phyloP scores from a whole-genome alignment of 2,797 vertebrate genomes.

The Schizopygopsis malacanthus region DNA sequence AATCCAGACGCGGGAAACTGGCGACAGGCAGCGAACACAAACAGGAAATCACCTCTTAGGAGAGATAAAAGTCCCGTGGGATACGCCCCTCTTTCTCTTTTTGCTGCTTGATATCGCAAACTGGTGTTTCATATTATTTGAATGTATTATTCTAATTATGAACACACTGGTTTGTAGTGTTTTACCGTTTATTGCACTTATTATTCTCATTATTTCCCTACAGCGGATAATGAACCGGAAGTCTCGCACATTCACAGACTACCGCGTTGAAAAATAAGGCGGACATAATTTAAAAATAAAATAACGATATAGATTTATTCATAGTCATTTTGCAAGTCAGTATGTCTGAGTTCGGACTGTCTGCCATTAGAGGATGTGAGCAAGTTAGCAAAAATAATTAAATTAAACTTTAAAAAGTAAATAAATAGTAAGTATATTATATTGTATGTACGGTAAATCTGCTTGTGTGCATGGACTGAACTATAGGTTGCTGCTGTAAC shows the following conservation, averaged over 20 bases:
- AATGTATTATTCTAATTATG: not conserved
- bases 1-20: not conserved
- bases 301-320: not conserved
- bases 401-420: no score
- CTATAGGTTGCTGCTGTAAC: no score
- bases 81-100: not conserved
- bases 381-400: not conserved
- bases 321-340: not conserved
- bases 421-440: no score
- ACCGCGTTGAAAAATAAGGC: no score
- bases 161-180: not conserved
- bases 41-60: conserved; percentile 8
- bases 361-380: not conserved
- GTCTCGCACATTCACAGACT: no score
- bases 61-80: not conserved
- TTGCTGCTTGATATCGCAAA: not conserved
- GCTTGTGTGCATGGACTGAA: no score
- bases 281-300: not conserved
- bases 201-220: not conserved
- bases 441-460: no score
- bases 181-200: not conserved
- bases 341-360: not conserved
- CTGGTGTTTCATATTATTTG: no score
- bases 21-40: not conserved
- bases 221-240: not conserved